Percentiles rank a stretch among this genome's conserved stretches.
Evolutionary conservation across 2,888 invertebrate species (phyloP).

Genomic region (Sesia bembeciformis): DNA sequence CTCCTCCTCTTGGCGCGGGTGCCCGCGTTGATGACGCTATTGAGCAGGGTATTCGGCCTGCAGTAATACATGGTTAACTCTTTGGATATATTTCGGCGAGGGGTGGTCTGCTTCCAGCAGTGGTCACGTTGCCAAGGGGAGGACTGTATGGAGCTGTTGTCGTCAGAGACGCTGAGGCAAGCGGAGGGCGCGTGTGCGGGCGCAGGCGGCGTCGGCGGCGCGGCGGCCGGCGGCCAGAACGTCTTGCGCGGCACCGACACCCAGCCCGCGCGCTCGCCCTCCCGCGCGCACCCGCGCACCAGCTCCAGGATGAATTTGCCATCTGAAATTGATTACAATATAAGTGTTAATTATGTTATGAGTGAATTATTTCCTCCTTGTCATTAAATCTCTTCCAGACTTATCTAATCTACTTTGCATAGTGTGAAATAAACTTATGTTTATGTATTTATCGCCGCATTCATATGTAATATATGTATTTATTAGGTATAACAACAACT

Average conservation of each 20-base stretch:
- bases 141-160: conserved; percentile 91
- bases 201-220: conserved; percentile 75
- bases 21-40: conserved; percentile 52
- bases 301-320: conserved; percentile 93
- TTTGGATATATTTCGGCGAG: conserved; percentile 82
- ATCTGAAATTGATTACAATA: conserved; percentile 70
- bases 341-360: too few relatives aligned
- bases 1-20: conserved; percentile 77
- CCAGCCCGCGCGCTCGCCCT: conserved; percentile 88
- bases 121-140: conserved; percentile 94
- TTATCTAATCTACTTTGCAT: too few relatives aligned
- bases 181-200: conserved; percentile 77
- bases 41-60: conserved; percentile 68
- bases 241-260: conserved; percentile 92
- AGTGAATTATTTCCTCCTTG: too few relatives aligned
- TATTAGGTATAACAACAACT: too few relatives aligned
- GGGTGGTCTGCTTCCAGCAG: conserved; percentile 89
- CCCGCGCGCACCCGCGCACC: conserved; percentile 71
- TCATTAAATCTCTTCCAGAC: too few relatives aligned
- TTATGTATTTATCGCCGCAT: too few relatives aligned
- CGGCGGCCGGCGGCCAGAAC: conserved; percentile 88
- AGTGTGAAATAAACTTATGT: too few relatives aligned
- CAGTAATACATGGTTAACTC: conserved; percentile 83
- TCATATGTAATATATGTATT: too few relatives aligned
- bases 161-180: conserved; percentile 91